These are phyloP conservation scores for Rana temporaria DNA, from an alignment of 2,113 vertebrate genomes.

Conservation along the genomic window DNA sequence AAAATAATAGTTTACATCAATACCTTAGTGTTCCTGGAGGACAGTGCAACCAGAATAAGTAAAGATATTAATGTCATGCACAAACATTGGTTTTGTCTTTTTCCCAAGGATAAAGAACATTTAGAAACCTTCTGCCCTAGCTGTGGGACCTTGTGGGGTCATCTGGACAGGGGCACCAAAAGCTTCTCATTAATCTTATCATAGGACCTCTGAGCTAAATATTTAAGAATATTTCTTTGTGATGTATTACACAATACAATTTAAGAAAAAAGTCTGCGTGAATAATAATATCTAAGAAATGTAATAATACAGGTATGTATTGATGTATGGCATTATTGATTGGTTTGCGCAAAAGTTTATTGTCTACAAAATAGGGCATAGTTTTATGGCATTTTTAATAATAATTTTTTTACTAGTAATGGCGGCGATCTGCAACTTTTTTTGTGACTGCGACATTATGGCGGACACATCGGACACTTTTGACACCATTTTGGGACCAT, in stretches of 20 bases:
- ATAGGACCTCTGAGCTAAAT: conserved; percentile 8
- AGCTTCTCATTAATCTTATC: conserved; percentile 29
- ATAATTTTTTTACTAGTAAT: too few species aligned
- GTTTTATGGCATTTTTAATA: too few species aligned
- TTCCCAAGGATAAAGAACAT: conserved; percentile 13
- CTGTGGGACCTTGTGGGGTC: conserved; percentile 8
- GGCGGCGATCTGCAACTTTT: too few species aligned
- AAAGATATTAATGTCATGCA: background rate
- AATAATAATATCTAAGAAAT: background rate
- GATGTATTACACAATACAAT: conserved; percentile 2
- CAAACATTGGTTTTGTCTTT: background rate
- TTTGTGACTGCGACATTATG: too few species aligned
- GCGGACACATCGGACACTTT: too few species aligned
- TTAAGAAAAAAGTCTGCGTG: background rate
- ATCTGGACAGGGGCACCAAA: conserved; percentile 13
- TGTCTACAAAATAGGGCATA: too few species aligned
- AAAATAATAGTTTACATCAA: too few species aligned
- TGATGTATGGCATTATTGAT: too few species aligned
- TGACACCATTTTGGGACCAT: too few species aligned
- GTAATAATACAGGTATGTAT: too few species aligned
- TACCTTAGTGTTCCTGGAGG: background rate
- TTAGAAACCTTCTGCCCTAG: conserved; percentile 7
- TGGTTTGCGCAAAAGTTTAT: too few species aligned
- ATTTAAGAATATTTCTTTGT: conserved; percentile 2
- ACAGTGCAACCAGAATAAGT: conserved; percentile 5